Evolutionary conservation across 2,888 invertebrate species (phyloP).

Genomic region (Cosmia trapezina): DNA sequence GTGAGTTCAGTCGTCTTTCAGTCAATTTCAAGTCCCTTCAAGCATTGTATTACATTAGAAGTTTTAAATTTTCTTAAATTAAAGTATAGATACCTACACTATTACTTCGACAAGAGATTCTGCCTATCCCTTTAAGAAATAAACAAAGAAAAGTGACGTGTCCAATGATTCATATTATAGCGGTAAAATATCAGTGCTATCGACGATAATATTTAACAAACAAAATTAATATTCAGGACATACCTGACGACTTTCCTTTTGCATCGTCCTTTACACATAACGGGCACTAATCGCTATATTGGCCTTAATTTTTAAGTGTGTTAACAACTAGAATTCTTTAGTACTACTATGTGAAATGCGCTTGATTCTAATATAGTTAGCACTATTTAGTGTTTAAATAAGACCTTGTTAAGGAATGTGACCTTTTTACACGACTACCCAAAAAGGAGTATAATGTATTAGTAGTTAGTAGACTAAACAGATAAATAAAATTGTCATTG

Average conservation of each 20-base stretch:
- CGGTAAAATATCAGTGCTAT: slow-evolving; percentile 18
- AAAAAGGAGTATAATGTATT: no score
- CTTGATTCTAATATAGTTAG: slow-evolving; percentile 31
- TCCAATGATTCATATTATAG: slow-evolving; percentile 1
- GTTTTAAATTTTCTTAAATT: neutral
- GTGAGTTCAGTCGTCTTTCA: neutral
- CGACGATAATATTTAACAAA: slow-evolving; percentile 61
- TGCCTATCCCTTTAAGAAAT: neutral
- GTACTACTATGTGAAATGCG: slow-evolving; percentile 30
- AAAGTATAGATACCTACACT: no score
- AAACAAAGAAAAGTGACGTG: neutral
- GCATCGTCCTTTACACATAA: slow-evolving; percentile 76
- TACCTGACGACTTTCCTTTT: slow-evolving; percentile 78
- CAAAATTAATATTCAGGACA: slow-evolving; percentile 84
- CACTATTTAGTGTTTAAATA: slow-evolving; percentile 20
- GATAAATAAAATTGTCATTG: no score
- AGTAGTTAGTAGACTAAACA: no score
- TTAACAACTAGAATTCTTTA: slow-evolving; percentile 64
- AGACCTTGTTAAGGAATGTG: slow-evolving; percentile 23
- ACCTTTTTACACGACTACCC: no score
- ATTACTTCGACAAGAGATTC: neutral
- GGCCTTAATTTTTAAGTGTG: slow-evolving; percentile 72
- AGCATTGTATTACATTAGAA: no score
- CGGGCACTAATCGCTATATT: slow-evolving; percentile 76
- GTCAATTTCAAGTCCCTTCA: neutral